Percentiles rank a stretch among this genome's conserved stretches.
These are phyloP conservation scores for Platycercus adscitus DNA, from an alignment of 2,113 vertebrate species.

Conservation along the genomic window DNA sequence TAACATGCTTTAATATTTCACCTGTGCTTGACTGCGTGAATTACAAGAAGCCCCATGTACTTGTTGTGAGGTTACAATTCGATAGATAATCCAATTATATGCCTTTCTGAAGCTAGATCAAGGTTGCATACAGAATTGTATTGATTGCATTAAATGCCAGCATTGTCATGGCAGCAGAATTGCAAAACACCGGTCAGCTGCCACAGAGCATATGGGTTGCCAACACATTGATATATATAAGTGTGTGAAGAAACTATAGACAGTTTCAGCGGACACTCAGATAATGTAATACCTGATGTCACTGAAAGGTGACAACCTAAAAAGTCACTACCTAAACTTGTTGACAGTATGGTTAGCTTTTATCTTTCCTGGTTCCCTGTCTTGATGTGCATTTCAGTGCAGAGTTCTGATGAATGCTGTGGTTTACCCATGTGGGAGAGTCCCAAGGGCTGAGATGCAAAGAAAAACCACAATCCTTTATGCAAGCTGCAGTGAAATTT, in stretches of 20 bases:
- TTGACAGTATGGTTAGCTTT: background rate
- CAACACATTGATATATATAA: fast-evolving
- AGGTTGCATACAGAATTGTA: background rate
- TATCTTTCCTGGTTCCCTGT: background rate
- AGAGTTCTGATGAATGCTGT: background rate
- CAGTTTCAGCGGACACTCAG: background rate
- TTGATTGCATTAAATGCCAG: background rate
- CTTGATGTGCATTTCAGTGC: background rate
- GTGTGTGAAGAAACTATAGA: background rate
- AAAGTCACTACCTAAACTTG: background rate
- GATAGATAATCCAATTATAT: conserved; percentile 39
- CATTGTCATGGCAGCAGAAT: background rate
- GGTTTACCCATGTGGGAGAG: background rate
- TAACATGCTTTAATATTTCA: background rate
- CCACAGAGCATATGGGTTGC: background rate
- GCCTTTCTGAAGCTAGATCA: conserved; percentile 3
- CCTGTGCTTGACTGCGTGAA: conserved; percentile 2
- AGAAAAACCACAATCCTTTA: background rate
- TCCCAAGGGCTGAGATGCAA: background rate
- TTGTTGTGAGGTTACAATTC: conserved; percentile 12
- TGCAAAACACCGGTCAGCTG: background rate
- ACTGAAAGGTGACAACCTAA: background rate
- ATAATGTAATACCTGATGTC: background rate
- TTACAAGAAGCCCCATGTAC: background rate
- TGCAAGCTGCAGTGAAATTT: background rate